phyloP scores from a whole-genome alignment of 2,797 vertebrate genomes.

The Oryzias sinensis region DNA sequence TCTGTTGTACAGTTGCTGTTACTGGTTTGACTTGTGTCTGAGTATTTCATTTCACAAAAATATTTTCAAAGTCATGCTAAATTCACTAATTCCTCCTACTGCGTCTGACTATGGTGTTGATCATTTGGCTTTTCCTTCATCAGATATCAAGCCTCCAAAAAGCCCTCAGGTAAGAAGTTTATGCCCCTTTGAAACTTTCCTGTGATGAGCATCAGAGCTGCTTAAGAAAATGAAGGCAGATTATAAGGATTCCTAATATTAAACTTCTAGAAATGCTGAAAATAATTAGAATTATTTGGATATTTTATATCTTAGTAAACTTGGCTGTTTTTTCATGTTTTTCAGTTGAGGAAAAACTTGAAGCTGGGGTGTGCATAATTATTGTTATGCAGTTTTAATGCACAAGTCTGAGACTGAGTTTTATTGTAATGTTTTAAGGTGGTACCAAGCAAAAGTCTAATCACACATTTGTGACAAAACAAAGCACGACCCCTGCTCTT shows the following conservation, averaged over 20 bases:
- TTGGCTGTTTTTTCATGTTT: no score
- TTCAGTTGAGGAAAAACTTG: no score
- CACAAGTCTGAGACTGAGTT: no score
- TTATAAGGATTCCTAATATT: no score
- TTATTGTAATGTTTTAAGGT: no score
- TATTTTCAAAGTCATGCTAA: background rate
- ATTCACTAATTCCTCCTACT: no score
- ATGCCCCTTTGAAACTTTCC: background rate
- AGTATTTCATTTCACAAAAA: background rate
- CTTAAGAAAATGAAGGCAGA: background rate
- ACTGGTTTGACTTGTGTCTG: constrained; percentile 1
- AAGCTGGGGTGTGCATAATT: no score
- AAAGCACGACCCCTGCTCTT: background rate
- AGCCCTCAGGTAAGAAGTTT: constrained; percentile 84
- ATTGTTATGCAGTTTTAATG: no score
- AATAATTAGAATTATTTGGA: background rate
- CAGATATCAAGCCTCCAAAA: constrained; percentile 84
- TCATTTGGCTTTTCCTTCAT: constrained; percentile 32
- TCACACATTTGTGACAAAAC: background rate
- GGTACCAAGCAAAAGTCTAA: no score
- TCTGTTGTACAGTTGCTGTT: constrained; percentile 46
- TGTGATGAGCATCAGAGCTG: constrained; percentile 3
- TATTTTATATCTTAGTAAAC: no score
- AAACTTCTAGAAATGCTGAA: background rate
- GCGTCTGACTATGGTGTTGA: background rate